A percentile compares a stretch with the other conserved stretches of the same genome.
Conservation (phyloP, 2,888 invertebrate species). For the Agriopis aurantiaria region DNA sequence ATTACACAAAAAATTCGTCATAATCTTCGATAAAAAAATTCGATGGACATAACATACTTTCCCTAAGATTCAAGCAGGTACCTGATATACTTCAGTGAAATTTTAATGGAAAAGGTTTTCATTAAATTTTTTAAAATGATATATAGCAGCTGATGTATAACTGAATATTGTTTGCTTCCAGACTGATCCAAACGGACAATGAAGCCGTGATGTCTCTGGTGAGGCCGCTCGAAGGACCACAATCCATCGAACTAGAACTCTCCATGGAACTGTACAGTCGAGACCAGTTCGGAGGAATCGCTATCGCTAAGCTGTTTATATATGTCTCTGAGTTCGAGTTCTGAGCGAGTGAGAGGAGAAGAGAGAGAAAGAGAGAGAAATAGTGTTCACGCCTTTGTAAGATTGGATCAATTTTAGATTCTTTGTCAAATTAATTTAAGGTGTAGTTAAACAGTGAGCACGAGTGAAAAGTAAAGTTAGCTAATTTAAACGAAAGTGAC, state of each 20-base stretch:
- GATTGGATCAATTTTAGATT: not conserved
- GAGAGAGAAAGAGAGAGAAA: not conserved
- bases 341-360: conserved; percentile 47
- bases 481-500: not conserved
- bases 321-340: conserved; percentile 94
- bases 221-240: conserved; percentile 93
- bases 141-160: too few species aligned
- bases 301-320: conserved; percentile 94
- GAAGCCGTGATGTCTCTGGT: conserved; percentile 93
- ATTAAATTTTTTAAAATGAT: too few species aligned
- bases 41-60: too few species aligned
- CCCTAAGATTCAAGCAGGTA: too few species aligned
- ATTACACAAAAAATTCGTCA: too few species aligned
- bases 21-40: too few species aligned
- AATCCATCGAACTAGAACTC: conserved; percentile 95
- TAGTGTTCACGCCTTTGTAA: conserved; percentile 13
- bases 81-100: too few species aligned
- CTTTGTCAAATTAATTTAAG: not conserved
- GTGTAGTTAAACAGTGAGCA: not conserved
- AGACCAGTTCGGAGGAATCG: conserved; percentile 91
- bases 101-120: too few species aligned
- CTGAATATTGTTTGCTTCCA: conserved; percentile 50
- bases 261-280: conserved; percentile 93
- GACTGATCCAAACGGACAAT: conserved; percentile 85
- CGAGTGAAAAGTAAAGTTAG: not conserved